Base-by-base conservation (phyloP, 2,797 vertebrate genomes). In the Girardinus metallicus region DNA sequence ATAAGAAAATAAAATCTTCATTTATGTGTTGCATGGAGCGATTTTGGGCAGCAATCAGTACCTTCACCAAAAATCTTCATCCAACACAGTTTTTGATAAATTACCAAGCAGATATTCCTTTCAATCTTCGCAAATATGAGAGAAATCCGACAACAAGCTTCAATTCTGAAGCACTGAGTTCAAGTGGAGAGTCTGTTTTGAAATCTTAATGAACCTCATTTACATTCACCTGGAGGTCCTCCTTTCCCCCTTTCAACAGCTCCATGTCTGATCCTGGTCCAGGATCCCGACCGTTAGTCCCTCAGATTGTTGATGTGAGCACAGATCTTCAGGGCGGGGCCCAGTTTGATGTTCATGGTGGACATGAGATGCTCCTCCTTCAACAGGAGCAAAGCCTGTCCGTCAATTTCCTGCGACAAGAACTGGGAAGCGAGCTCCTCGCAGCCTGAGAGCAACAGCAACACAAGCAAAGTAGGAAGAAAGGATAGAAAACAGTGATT, bases 301-400 rank as follows among this genome's bases (percentile, higher is more conserved):
- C 96, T 99, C 92, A 99, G 94, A 47, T 91, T 97, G 94, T 99
- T 98, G 87, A 99, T 99, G 87, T 98, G 97, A 83, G 98, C 98
- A 77, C 98, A 99, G 90, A 99, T 99, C 95, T 99, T 99, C 72
- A 99, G 95, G 34, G 98, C 99, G 8, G 99, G 99, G 36, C 99
- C 98, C 4, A 99, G 95, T 95, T 99, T 99, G 93, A 99, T 98
- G 95, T 99, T 99, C 99, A 99, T 99, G 94, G 98, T 97, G 94
- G 97, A 97, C 97, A 99, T 99, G 75, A 99, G 98, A 87, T 99
- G 99, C 88, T 99, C 99, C 94, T 99, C 99, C 92, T 97, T 98
- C 79, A 99, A 95, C 86, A 99, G 94, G 82, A 99, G 96, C 91
- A 99, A 97, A 16, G 99, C 99, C 94, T 99, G 99, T 53, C 99